Evolutionary conservation across 1,140 invertebrate species (phyloP), one percentile per base, ranked within the genome.

Genomic region (Pararge aegeria): DNA sequence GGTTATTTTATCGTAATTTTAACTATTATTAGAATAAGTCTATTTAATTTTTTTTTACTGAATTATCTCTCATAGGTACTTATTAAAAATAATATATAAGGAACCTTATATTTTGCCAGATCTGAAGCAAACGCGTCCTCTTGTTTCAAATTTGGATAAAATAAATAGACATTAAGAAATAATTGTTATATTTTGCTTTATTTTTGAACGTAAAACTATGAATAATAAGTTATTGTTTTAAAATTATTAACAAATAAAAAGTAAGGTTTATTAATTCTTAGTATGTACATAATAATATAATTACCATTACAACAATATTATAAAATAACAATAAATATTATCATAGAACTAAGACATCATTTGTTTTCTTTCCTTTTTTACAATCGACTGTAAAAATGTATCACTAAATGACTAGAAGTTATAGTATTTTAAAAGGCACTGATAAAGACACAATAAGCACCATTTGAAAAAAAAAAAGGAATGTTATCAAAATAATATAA

Each of bases 111-210:
- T 40, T 48, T 54, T 59, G 56, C 57, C 73, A 71, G 75, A 73
- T 81, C 50, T 81, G 73, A 62, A 75, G 72, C 80, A 87, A 83
- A 80, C 49, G 82, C 82, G 84, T 87, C 84, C 84, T 87, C 84
- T 85, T 87, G 80, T 66, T 78, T 76, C 73, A 73, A 60, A 73
- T 73, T 78, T 80, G 70, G 64, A 54, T 66, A 38, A 56, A 56
- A 42, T 55, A 15, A 42, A 44, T 50, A 27, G 29, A 42, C 38
- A 1, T 5, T 18, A 16, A 18, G n/a, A 9, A 38, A 19, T 37
- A 30, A 5, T 16, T 42, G 13, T 42, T 42, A 42, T 40, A 2
- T 9, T 38, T 38, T n/a, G 13, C 27, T 27, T 27, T 27, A 27
- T 27, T 38, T 38, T 38, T 15, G 5, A 1, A 38, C 10, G 10